phyloP scores from a whole-genome alignment of 2,797 vertebrate species.

The Myripristis murdjan region DNA sequence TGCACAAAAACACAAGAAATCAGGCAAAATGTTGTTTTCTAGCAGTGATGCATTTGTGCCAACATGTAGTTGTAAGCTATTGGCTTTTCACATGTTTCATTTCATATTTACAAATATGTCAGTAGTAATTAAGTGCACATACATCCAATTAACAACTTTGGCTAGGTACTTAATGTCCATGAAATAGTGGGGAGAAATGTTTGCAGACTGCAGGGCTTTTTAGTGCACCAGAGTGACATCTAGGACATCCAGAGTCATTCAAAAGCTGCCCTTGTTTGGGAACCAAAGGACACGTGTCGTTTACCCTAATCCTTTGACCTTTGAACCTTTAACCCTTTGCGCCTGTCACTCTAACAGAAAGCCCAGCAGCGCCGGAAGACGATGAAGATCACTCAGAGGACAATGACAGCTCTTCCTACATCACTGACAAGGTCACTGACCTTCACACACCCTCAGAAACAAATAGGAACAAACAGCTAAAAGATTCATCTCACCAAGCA shows the following conservation, averaged over 20 bases:
- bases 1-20: too few species aligned
- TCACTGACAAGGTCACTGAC: slow-evolving; percentile 78
- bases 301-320: slow-evolving; percentile 22
- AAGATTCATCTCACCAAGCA: background rate
- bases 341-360: slow-evolving; percentile 67
- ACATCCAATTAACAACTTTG: too few species aligned
- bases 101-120: too few species aligned
- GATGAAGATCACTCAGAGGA: slow-evolving; percentile 83
- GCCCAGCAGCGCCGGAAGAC: slow-evolving; percentile 78
- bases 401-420: slow-evolving; percentile 75
- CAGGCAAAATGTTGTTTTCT: too few species aligned
- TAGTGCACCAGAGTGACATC: too few species aligned
- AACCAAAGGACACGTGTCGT: background rate
- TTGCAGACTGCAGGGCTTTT: too few species aligned
- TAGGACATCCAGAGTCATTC: background rate
- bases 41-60: too few species aligned
- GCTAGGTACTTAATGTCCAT: too few species aligned
- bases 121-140: too few species aligned
- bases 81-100: too few species aligned
- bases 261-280: slow-evolving; percentile 1
- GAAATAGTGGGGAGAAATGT: too few species aligned
- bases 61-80: too few species aligned
- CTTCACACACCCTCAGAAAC: slow-evolving; percentile 8
- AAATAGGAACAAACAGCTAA: background rate
- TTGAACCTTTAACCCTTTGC: slow-evolving; percentile 17